Evolutionary conservation across 2,888 invertebrate species (phyloP).

Genomic region (Melipona bicolor): DNA sequence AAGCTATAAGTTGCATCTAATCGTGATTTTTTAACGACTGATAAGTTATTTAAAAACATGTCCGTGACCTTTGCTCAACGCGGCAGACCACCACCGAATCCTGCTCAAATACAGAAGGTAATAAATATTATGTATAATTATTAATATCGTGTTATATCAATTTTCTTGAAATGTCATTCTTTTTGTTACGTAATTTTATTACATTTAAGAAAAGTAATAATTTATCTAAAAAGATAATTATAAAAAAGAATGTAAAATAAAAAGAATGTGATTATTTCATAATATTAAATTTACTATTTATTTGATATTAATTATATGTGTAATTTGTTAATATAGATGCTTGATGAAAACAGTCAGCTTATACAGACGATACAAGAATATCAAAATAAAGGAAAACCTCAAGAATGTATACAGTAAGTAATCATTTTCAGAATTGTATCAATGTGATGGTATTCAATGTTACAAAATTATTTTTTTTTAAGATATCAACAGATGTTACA

Average conservation of each 20-base stretch:
- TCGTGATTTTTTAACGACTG: conserved; percentile 4
- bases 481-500: conserved; percentile 96
- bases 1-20: neutral
- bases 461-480: conserved; percentile 15
- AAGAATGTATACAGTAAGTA: conserved; percentile 94
- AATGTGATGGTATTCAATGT: neutral
- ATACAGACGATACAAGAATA: conserved; percentile 99
- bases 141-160: neutral
- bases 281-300: neutral
- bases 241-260: neutral
- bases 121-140: conserved; percentile 14
- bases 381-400: conserved; percentile 96
- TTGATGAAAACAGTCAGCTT: conserved; percentile 98
- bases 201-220: neutral
- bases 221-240: neutral
- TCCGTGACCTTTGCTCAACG: conserved; percentile 91
- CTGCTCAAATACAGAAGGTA: conserved; percentile 93
- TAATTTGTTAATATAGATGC: conserved; percentile 87
- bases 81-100: conserved; percentile 91
- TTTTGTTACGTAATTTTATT: neutral
- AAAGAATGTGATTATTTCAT: neutral
- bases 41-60: conserved; percentile 84
- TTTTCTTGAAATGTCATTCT: neutral
- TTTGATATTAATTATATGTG: neutral
- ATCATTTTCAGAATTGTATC: neutral